Conservation (phyloP, 2,888 invertebrate genomes). For the Lasioglossum vierecki region DNA sequence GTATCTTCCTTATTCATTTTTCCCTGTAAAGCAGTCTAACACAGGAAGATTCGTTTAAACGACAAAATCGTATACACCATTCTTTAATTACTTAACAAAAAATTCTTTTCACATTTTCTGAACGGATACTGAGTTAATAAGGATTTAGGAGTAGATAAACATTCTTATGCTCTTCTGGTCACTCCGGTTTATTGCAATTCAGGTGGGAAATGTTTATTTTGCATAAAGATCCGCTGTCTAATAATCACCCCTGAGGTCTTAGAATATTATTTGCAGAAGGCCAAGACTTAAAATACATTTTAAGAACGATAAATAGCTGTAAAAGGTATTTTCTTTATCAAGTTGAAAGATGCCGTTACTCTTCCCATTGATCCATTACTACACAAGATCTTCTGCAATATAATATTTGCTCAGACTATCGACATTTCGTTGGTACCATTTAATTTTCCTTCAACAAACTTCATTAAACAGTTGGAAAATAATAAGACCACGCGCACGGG, state of each 20-base stretch:
- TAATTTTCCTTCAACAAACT: neutral
- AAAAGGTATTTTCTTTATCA: neutral
- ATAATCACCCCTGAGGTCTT: neutral
- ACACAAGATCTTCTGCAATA: neutral
- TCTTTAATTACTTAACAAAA: neutral
- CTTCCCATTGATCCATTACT: neutral
- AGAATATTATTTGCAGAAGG: neutral
- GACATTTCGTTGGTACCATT: neutral
- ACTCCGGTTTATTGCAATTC: no score
- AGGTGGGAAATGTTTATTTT: no score
- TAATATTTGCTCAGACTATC: neutral
- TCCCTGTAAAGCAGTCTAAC: neutral
- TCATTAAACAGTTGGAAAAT: neutral
- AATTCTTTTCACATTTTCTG: neutral
- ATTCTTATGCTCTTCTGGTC: neutral
- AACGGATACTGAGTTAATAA: neutral
- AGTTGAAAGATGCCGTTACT: neutral
- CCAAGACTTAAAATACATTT: neutral
- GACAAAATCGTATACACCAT: neutral
- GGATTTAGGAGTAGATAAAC: neutral
- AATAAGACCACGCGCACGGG: no score
- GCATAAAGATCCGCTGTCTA: no score
- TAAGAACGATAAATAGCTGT: no score
- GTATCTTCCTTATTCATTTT: conserved; percentile 28
- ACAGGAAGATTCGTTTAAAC: neutral